Conservation (phyloP, 2,797 vertebrate genomes). For the Enteromius paludinosus region DNA sequence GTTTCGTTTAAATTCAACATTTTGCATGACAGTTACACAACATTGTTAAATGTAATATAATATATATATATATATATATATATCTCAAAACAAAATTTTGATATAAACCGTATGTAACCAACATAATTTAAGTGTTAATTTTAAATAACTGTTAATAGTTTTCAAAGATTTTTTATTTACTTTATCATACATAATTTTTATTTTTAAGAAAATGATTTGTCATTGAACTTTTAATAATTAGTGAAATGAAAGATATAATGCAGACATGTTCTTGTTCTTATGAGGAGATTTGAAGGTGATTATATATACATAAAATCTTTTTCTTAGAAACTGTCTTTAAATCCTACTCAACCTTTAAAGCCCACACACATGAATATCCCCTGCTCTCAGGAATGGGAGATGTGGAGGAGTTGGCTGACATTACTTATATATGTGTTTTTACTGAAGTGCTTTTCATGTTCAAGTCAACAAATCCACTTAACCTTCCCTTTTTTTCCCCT, state of each 20-base stretch:
- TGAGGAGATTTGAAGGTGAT: slow-evolving; percentile 16
- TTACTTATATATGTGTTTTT: slow-evolving; percentile 29
- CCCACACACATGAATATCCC: slow-evolving; percentile 51
- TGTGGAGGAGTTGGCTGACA: slow-evolving; percentile 48
- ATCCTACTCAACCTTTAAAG: slow-evolving; percentile 50
- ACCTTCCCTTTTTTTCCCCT: slow-evolving; percentile 20
- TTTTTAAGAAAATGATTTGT: background rate
- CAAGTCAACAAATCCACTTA: slow-evolving; percentile 42
- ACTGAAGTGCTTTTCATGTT: slow-evolving; percentile 48
- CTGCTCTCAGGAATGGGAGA: slow-evolving; percentile 31
- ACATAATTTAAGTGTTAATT: too few relatives aligned
- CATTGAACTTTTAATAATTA: background rate
- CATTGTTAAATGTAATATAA: background rate
- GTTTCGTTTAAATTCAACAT: background rate
- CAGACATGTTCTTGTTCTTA: background rate
- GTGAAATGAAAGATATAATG: background rate
- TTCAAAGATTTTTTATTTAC: background rate
- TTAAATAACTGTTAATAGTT: background rate
- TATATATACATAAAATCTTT: background rate
- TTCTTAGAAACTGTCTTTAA: slow-evolving; percentile 32
- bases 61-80: too few relatives aligned
- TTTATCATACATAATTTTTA: background rate
- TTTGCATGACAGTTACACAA: background rate
- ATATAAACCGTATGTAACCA: background rate
- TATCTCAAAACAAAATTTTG: background rate